These are phyloP conservation scores for Henicopernis longicauda DNA, from an alignment of 2,113 vertebrate species.

Conservation along the genomic window DNA sequence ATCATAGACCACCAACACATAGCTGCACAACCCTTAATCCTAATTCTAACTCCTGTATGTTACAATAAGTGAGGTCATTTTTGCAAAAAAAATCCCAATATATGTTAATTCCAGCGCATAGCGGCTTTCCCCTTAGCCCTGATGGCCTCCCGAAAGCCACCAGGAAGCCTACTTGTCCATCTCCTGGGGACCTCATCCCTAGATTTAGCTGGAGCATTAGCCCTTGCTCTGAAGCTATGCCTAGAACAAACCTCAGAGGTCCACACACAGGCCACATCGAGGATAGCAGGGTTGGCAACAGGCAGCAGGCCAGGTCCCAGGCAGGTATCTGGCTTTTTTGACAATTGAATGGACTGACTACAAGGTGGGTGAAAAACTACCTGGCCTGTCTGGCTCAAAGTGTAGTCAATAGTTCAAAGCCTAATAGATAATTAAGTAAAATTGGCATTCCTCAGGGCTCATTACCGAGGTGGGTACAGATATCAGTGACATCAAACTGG, in stretches of 20 bases:
- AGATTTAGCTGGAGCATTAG: neutral
- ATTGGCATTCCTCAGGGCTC: neutral
- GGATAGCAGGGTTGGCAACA: neutral
- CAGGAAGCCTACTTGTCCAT: neutral
- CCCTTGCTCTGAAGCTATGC: neutral
- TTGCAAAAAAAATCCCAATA: neutral
- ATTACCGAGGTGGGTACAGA: neutral
- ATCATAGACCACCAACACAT: neutral
- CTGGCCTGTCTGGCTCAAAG: neutral
- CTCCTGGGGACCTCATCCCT: neutral
- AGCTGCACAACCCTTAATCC: neutral
- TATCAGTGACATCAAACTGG: neutral
- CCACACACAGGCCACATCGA: neutral
- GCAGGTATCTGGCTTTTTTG: neutral
- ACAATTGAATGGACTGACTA: neutral
- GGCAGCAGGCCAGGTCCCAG: neutral
- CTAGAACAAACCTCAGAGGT: neutral
- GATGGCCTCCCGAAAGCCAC: neutral
- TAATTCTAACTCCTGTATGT: neutral
- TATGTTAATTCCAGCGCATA: neutral
- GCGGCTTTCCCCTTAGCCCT: neutral
- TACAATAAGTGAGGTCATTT: neutral
- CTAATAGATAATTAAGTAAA: neutral
- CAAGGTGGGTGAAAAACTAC: neutral
- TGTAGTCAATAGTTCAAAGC: neutral